Percentiles rank a stretch among this genome's conserved stretches.
These are phyloP conservation scores for Mesoclemmys tuberculata DNA, from an alignment of 2,113 vertebrate genomes.

Conservation along the genomic window DNA sequence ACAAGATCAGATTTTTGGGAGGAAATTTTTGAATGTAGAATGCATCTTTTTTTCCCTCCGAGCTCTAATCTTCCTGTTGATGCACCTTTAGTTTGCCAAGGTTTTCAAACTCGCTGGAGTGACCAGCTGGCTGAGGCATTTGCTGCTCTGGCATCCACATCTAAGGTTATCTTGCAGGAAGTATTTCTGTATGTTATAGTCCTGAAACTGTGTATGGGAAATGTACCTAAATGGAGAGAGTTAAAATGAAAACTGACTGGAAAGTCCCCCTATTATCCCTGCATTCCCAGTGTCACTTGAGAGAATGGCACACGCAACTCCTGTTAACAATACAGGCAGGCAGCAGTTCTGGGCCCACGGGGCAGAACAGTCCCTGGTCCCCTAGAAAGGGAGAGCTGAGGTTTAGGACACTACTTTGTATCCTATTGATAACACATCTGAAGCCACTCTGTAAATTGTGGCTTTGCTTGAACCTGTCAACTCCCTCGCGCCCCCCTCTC, in stretches of 20 bases:
- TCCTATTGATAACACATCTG: too few relatives aligned
- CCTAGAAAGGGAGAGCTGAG: too few relatives aligned
- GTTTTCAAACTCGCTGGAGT: not conserved
- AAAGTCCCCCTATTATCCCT: conserved; percentile 28
- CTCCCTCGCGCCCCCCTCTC: too few relatives aligned
- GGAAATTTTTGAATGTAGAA: not conserved
- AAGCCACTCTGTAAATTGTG: too few relatives aligned
- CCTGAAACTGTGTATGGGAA: not conserved
- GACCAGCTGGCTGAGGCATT: not conserved
- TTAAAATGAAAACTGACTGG: conserved; percentile 9
- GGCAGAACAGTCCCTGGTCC: too few relatives aligned
- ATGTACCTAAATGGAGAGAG: not conserved
- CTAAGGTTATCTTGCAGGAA: not conserved
- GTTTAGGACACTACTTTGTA: too few relatives aligned
- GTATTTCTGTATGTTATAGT: not conserved
- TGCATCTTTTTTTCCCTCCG: not conserved
- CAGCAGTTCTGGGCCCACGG: too few relatives aligned
- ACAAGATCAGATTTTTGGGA: not conserved
- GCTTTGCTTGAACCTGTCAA: too few relatives aligned
- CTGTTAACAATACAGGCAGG: conserved; percentile 11
- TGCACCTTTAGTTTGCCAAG: not conserved
- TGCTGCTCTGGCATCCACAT: not conserved
- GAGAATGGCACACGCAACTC: not conserved
- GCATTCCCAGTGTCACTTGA: not conserved
- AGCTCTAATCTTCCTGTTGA: not conserved